Base-by-base conservation (phyloP, 2,888 invertebrate genomes). In the Nomada ferruginata region DNA sequence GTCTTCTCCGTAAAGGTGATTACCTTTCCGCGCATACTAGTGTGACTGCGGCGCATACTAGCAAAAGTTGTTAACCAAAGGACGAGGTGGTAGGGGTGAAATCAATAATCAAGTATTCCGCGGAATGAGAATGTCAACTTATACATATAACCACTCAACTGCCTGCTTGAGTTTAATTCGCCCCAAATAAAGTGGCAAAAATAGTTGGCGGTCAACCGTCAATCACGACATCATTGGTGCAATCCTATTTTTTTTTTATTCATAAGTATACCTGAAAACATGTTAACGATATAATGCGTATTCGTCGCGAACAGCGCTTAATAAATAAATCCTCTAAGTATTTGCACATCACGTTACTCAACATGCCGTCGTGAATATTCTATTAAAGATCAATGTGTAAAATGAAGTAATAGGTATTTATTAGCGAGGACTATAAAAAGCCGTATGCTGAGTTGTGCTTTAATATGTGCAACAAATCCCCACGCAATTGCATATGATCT, bases 91-190 rank as follows among this genome's bases (percentile, higher is more conserved):
- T 81, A 76, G 88, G 86, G 80, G 71, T 73, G 70, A 76, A 84
- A 90, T 89, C 89, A 83, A 89, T 89, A 90, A 80, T 88, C 85
- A 90, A 89, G 90, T 89, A 90, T 87, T 86, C 75, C 60, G 53
- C 53, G 83, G 76, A 79, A 85, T 82, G 83, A 78, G 83, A 87
- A 89, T 83, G 60, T 70, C 76, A 84, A 72, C 76, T 76, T 71
- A 84, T 83, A 36, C 36, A 86, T 86, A 82, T 82, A 61, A 79
- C 66, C 73, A 79, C 76, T 79, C 82, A 77, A 82, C 82, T 80
- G 85, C 73, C 73, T 72, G 71, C 72, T 76, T 72, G 78, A 80
- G 78, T 86, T 84, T 84, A 78, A 82, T 80, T 79, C 79, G 15
- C 42, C 44, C 29, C 18, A 57, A 55, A 57, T 36, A 59, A 66